These are phyloP conservation scores for Cynocephalus volans DNA, from an alignment of 2,113 vertebrate genomes.

Conservation along the genomic window DNA sequence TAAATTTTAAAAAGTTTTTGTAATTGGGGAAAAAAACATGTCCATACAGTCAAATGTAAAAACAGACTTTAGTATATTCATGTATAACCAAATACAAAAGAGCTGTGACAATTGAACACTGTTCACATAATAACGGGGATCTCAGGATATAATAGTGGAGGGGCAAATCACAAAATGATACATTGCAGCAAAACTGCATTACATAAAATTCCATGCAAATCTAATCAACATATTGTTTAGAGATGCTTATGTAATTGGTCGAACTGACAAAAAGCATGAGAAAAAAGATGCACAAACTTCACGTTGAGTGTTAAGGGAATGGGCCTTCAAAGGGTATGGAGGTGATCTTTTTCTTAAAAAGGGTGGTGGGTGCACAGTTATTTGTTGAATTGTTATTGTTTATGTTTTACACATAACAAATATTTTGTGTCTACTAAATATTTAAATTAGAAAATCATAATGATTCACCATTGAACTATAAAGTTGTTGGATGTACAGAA, in stretches of 20 bases:
- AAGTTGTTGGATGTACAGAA: neutral
- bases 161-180: neutral
- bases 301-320: neutral
- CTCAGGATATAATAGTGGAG: neutral
- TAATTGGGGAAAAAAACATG: no score
- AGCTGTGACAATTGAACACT: constrained; percentile 39
- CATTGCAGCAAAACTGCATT: neutral
- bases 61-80: neutral
- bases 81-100: neutral
- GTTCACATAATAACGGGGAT: neutral
- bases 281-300: neutral
- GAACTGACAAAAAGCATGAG: neutral
- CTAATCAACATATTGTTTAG: neutral
- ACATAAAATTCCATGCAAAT: neutral
- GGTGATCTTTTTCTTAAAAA: neutral
- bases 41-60: constrained; percentile 20
- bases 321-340: neutral
- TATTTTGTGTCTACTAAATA: neutral
- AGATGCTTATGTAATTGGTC: neutral
- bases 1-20: no score
- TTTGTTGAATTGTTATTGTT: neutral
- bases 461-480: neutral
- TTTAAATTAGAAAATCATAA: neutral
- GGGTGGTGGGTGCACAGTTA: neutral
- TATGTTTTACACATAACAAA: neutral